phyloP scores from a whole-genome alignment of 1,140 invertebrate genomes.

The Mizuhopecten yessoensis region DNA sequence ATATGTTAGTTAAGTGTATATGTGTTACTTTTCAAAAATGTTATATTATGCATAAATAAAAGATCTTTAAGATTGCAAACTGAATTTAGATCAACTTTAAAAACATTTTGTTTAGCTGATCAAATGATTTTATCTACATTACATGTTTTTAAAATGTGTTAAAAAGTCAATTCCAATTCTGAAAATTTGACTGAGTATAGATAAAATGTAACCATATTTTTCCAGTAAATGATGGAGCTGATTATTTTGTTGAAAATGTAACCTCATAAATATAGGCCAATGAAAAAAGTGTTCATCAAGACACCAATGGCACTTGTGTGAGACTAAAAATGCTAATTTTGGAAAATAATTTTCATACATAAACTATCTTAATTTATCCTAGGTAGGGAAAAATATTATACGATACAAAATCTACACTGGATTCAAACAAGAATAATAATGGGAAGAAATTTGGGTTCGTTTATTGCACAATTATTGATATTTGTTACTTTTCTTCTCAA shows the following conservation, averaged over 20 bases:
- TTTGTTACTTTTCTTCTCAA: background rate
- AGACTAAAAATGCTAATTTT: background rate
- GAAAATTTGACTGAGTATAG: no score
- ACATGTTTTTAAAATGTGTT: no score
- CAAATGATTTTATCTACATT: no score
- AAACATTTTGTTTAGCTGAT: no score
- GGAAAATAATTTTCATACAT: background rate
- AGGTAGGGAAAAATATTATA: background rate
- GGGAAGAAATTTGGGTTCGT: background rate
- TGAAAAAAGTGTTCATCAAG: background rate
- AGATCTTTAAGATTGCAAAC: background rate
- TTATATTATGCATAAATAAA: background rate
- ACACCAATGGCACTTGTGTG: slow-evolving; percentile 5
- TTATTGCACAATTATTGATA: background rate
- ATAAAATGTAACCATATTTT: no score
- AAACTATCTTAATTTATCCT: background rate
- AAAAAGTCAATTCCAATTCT: no score
- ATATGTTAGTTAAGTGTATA: background rate
- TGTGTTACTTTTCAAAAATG: background rate
- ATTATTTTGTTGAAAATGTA: background rate
- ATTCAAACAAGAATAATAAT: background rate
- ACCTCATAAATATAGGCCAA: background rate
- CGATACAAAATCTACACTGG: background rate
- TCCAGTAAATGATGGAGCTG: no score
- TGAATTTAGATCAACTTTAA: background rate